Evolutionary conservation across 2,888 invertebrate genomes (phyloP), one percentile per base, ranked within the genome.

Genomic region (Ethmia dodecea): DNA sequence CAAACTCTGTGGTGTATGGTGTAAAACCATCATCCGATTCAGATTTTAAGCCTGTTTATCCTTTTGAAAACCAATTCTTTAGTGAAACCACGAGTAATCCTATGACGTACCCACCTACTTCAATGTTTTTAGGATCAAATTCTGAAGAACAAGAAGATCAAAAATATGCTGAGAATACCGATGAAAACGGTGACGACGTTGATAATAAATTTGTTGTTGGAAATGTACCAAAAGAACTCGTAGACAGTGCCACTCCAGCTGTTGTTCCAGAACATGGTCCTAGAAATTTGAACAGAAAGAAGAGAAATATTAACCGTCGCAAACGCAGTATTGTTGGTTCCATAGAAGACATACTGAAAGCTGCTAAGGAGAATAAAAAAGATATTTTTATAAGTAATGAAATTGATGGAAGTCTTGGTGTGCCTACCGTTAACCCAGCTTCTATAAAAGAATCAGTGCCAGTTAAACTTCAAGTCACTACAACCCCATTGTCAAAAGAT

Each of bases 211-310:
- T 91, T 62, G 91, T 92, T 0, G 91, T 91, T 1, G 91, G 91
- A 0, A 91, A 88, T 50, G 78, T 91, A 1, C 90, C 90, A 0
- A 90, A 91, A 57, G 90, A 90, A 40, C 53, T 87, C 28, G 60
- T 68, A 25, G 86, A 88, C 37, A 73, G 86, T 16, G 86, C 75
- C 1, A 89, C 89, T 1, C 88, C 90, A 0, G 89, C 87, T 3
- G 84, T 88, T 3, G 90, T 91, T 3, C 90, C 91, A 1, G 91
- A 91, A 66, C 91, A 91, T 60, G 91, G 91, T 1, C 91, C 91
- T 1, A 73, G 91, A 52, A 86, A 81, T 37, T 45, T 87, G 10
- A 56, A 52, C 32, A 70, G 76, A 33, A 71, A 60, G 37, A 69
- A 45, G 26, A 63, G 71, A 40, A 53, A 53, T 31, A 42, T 50